Conservation (phyloP, 2,113 vertebrate species). For the Tor tambroides region DNA sequence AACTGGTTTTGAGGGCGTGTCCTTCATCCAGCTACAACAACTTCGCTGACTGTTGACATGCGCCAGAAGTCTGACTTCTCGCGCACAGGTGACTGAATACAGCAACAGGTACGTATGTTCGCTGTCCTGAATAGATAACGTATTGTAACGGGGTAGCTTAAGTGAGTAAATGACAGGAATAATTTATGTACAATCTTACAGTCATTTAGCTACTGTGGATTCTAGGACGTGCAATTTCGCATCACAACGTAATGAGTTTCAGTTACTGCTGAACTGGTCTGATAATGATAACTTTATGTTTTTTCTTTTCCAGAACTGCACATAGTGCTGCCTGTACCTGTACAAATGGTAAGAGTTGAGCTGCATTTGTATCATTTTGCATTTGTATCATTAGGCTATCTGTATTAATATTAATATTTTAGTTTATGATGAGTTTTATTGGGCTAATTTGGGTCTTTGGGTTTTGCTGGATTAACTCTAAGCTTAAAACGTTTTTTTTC, state of each 20-base stretch:
- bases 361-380: not conserved
- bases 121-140: not conserved
- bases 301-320: conserved; percentile 10
- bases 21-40: not conserved
- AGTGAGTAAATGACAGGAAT: not conserved
- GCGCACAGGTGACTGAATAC: conserved; percentile 43
- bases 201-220: not conserved
- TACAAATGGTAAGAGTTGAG: conserved; percentile 46
- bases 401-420: not conserved
- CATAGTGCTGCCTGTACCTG: not conserved
- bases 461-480: not conserved
- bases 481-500: not conserved
- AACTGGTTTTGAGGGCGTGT: conserved; percentile 28
- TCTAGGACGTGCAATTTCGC: not conserved
- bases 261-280: not conserved
- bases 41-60: not conserved
- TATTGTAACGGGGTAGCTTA: not conserved
- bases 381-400: not conserved
- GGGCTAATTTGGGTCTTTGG: not conserved
- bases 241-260: not conserved
- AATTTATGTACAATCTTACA: not conserved
- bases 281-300: not conserved
- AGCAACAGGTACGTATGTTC: conserved; percentile 34
- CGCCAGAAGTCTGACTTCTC: not conserved
- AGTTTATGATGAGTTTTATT: not conserved